phyloP scores from a whole-genome alignment of 1,140 invertebrate genomes.

The Aporrectodea caliginosa region DNA sequence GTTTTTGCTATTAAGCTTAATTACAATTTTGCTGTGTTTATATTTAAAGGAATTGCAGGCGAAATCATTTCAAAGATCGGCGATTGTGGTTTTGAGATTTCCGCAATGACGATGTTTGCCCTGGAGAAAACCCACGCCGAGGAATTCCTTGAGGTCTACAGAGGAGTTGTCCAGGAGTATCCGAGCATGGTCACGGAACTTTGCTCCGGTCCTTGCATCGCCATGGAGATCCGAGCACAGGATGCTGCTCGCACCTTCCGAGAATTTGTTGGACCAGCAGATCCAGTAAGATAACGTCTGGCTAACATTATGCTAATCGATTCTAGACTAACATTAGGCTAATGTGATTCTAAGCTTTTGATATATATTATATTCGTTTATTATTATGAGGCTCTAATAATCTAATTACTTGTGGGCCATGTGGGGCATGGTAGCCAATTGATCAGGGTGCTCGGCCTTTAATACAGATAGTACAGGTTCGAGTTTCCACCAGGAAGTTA shows the following conservation, averaged over 20 bases:
- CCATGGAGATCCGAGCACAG: slow-evolving; percentile 72
- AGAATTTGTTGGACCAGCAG: slow-evolving; percentile 77
- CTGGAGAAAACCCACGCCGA: slow-evolving; percentile 72
- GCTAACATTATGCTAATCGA: neutral
- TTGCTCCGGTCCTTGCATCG: slow-evolving; percentile 76
- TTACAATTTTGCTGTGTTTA: neutral
- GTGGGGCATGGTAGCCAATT: too few species aligned
- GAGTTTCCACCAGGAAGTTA: too few species aligned
- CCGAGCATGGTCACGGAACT: slow-evolving; percentile 63
- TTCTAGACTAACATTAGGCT: neutral
- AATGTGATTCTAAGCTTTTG: neutral
- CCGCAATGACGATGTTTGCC: slow-evolving; percentile 67
- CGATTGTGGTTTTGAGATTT: slow-evolving; percentile 70
- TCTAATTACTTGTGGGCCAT: too few species aligned
- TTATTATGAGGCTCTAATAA: neutral
- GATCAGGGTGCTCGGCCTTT: neutral
- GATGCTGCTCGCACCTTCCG: slow-evolving; percentile 70
- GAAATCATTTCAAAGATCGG: slow-evolving; percentile 71
- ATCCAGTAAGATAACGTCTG: slow-evolving; percentile 68
- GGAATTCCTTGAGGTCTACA: slow-evolving; percentile 90
- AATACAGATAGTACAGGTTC: neutral
- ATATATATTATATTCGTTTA: neutral
- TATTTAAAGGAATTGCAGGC: slow-evolving; percentile 58
- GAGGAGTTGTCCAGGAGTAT: slow-evolving; percentile 79
- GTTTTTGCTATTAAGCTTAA: too few species aligned